These are phyloP conservation scores for Cyphomyrmex costatus DNA, from an alignment of 1,140 invertebrate genomes.

Conservation along the genomic window DNA sequence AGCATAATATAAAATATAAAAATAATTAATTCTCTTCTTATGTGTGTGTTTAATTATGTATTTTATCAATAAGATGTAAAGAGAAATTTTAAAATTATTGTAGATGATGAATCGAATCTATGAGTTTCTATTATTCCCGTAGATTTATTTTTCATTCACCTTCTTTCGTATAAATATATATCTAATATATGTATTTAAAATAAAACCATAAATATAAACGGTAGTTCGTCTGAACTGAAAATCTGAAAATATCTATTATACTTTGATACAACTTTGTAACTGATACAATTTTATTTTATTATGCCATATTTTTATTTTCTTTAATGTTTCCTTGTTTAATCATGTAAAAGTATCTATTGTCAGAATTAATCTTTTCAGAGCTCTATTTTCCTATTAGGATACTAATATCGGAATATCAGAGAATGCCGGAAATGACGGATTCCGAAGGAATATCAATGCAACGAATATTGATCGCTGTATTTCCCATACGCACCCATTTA, in stretches of 20 bases:
- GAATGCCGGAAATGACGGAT: conserved; percentile 29
- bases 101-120: background rate
- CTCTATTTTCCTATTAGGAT: background rate
- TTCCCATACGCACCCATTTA: conserved; percentile 63
- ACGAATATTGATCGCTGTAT: conserved; percentile 44
- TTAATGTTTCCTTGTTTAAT: conserved; percentile 1
- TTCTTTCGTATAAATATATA: background rate
- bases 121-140: background rate
- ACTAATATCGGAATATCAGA: background rate
- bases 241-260: background rate
- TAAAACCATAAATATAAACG: background rate
- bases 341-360: background rate
- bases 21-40: background rate
- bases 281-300: conserved; percentile 1
- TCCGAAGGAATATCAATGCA: conserved; percentile 57
- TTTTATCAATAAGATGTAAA: background rate
- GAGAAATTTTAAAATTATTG: background rate
- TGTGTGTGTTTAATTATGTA: background rate
- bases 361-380: background rate
- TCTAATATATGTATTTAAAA: background rate
- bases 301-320: background rate
- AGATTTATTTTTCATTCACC: background rate
- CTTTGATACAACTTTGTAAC: background rate
- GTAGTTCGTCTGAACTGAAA: no score
- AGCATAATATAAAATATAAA: background rate